Evolutionary conservation across 2,113 vertebrate genomes (phyloP).

Genomic region (Elaphurus davidianus): DNA sequence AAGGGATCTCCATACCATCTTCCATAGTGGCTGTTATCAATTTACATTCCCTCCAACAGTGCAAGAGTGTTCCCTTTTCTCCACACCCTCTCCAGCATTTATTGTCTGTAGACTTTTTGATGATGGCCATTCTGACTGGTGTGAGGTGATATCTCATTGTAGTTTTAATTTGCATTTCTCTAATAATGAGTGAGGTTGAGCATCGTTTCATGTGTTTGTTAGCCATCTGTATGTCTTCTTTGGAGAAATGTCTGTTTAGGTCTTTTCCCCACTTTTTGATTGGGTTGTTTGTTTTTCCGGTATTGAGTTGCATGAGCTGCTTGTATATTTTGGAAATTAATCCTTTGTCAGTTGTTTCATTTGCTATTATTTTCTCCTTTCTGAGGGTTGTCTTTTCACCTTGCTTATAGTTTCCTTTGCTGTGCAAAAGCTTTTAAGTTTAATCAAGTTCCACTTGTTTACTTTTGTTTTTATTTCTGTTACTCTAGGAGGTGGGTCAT

Average conservation of each 20-base stretch:
- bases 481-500: not conserved
- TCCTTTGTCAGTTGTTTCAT: not conserved
- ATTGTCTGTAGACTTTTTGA: not conserved
- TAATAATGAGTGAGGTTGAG: not conserved
- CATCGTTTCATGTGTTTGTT: not conserved
- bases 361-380: not conserved
- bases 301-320: not conserved
- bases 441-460: not conserved
- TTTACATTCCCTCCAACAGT: not conserved
- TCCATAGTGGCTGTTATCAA: not conserved
- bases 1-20: not conserved
- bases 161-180: not conserved
- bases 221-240: not conserved
- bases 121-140: not conserved
- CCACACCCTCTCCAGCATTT: not conserved
- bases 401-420: not conserved
- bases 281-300: not conserved
- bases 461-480: not conserved
- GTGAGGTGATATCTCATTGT: not conserved
- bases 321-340: not conserved
- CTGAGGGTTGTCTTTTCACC: not conserved
- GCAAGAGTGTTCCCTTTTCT: not conserved
- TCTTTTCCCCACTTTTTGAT: not conserved
- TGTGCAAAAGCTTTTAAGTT: not conserved
- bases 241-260: not conserved